These are phyloP conservation scores for Rhopalosiphum padi DNA, from an alignment of 1,140 invertebrate species.

Conservation along the genomic window DNA sequence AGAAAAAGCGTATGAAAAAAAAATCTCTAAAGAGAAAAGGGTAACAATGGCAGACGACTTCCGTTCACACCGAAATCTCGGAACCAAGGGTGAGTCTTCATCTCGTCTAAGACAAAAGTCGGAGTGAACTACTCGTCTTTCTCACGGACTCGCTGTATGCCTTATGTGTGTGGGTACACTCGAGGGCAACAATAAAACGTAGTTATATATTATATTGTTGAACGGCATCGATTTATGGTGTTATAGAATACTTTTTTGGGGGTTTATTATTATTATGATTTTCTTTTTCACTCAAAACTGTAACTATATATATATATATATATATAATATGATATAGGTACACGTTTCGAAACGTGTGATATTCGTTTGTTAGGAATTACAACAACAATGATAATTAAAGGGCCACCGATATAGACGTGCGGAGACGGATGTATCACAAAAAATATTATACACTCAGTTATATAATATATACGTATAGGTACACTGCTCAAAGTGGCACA, in stretches of 20 bases:
- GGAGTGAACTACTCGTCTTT: constrained; percentile 40
- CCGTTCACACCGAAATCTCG: constrained; percentile 56
- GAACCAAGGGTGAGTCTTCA: constrained; percentile 41
- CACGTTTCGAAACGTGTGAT: not conserved
- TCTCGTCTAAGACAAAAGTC: constrained; percentile 54
- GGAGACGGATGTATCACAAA: constrained; percentile 15
- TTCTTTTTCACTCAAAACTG: not conserved
- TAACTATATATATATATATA: not conserved
- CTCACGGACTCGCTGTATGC: constrained; percentile 31
- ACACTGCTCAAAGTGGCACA: not conserved
- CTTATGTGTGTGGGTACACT: not conserved
- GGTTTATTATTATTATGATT: not conserved
- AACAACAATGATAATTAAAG: constrained; percentile 14
- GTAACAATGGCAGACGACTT: constrained; percentile 54
- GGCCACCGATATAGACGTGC: not conserved
- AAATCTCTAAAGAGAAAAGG: constrained; percentile 21
- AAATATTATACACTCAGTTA: not conserved
- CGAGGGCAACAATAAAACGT: constrained; percentile 6
- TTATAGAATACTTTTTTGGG: not conserved
- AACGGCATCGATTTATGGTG: constrained; percentile 44
- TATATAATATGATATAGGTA: not conserved
- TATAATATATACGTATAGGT: not conserved
- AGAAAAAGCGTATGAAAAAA: not conserved
- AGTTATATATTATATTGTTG: constrained; percentile 17
- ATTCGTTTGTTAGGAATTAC: not conserved